These are phyloP conservation scores for Schizothorax lantsangensis DNA, from an alignment of 2,797 vertebrate genomes.

Conservation along the genomic window DNA sequence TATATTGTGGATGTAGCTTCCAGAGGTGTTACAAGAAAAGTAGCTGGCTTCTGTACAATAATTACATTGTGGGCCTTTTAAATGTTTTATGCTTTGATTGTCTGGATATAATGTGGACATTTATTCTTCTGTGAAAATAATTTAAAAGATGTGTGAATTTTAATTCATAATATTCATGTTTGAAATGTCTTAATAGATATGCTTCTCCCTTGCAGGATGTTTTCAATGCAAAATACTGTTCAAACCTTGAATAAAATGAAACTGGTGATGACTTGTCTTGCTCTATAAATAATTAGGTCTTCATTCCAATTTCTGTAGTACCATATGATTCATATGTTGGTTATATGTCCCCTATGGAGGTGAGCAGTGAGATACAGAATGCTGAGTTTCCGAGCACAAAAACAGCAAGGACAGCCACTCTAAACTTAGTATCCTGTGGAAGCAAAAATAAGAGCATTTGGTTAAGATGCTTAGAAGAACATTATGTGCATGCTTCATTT, in stretches of 20 bases:
- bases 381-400: conserved; percentile 81
- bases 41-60: conserved; percentile 49
- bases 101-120: conserved; percentile 36
- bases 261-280: conserved; percentile 8
- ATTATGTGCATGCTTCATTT: neutral
- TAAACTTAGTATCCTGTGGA: conserved; percentile 77
- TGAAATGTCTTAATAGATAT: conserved; percentile 32
- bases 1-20: conserved; percentile 45
- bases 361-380: conserved; percentile 79
- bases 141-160: conserved; percentile 29
- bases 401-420: conserved; percentile 75
- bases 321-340: neutral
- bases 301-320: neutral
- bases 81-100: conserved; percentile 40
- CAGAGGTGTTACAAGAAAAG: conserved; percentile 34
- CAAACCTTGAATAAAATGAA: conserved; percentile 54
- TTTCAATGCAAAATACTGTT: conserved; percentile 37
- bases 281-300: neutral
- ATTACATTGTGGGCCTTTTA: conserved; percentile 51
- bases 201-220: conserved; percentile 22
- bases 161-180: conserved; percentile 36
- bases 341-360: conserved; percentile 75
- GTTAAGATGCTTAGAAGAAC: neutral
- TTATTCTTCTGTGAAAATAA: conserved; percentile 40
- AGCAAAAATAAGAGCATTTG: conserved; percentile 18